A percentile compares a stretch with the other conserved stretches of the same genome.
phyloP scores from a whole-genome alignment of 2,888 invertebrate species.

The Nomada fucata region DNA sequence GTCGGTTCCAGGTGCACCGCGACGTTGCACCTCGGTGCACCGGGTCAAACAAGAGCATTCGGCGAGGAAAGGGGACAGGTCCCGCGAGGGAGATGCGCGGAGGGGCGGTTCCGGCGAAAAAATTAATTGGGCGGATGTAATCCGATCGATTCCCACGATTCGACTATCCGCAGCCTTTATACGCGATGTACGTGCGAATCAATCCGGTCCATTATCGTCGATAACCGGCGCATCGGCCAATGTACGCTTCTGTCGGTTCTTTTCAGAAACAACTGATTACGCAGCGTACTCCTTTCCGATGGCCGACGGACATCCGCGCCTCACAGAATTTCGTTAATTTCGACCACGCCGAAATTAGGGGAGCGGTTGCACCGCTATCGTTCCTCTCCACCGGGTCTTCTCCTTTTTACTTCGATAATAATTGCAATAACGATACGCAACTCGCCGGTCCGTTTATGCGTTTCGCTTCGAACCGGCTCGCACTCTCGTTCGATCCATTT shows the following conservation, averaged over 20 bases:
- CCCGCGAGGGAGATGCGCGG: conserved; percentile 25
- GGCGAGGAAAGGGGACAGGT: conserved; percentile 44
- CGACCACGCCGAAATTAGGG: conserved; percentile 25
- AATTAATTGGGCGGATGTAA: conserved; percentile 83
- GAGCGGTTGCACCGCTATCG: conserved; percentile 17
- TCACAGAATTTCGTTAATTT: conserved; percentile 34
- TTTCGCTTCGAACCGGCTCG: too few relatives aligned
- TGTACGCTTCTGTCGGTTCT: conserved; percentile 41
- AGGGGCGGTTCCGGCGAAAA: conserved; percentile 69
- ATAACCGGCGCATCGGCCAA: conserved; percentile 60
- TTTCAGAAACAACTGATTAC: conserved; percentile 55
- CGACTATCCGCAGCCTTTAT: conserved; percentile 61
- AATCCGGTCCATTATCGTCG: conserved; percentile 72
- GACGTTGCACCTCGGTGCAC: conserved; percentile 60
- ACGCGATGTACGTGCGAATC: conserved; percentile 68
- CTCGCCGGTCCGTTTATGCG: neutral
- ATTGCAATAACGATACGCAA: neutral
- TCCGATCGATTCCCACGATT: conserved; percentile 82
- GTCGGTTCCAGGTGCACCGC: conserved; percentile 47
- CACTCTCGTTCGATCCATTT: too few relatives aligned
- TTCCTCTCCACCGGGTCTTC: neutral
- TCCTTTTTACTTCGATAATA: neutral
- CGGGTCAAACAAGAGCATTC: conserved; percentile 61
- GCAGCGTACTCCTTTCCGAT: conserved; percentile 23
- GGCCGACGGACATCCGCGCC: conserved; percentile 49